phyloP scores from a whole-genome alignment of 2,113 vertebrate species.

The Lampris incognitus region DNA sequence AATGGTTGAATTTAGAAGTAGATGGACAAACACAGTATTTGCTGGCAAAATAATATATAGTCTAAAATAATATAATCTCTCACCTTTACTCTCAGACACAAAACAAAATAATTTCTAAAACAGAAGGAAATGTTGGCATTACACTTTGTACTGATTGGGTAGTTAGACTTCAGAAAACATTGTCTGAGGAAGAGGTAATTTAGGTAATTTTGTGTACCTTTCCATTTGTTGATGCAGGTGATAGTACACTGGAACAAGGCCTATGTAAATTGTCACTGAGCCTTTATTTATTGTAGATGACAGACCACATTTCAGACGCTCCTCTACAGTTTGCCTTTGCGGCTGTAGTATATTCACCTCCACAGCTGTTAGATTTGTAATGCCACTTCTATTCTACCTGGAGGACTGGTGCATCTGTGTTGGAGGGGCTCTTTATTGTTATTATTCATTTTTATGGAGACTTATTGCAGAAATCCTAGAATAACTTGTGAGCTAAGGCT shows the following conservation, averaged over 20 bases:
- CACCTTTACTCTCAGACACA: not conserved
- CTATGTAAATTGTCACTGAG: slow-evolving; percentile 28
- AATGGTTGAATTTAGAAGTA: too few species aligned
- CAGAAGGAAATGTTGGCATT: not conserved
- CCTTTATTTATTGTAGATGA: slow-evolving; percentile 50
- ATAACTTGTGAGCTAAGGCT: slow-evolving; percentile 38
- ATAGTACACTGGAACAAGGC: not conserved
- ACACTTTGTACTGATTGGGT: not conserved
- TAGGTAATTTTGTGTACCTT: not conserved
- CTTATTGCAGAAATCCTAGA: not conserved
- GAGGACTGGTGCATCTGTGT: slow-evolving; percentile 41
- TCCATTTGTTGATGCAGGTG: not conserved
- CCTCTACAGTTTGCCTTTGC: slow-evolving; percentile 32
- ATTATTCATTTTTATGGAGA: slow-evolving; percentile 47
- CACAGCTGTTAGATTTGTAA: slow-evolving; percentile 41
- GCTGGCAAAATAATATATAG: too few species aligned
- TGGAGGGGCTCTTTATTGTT: slow-evolving; percentile 57
- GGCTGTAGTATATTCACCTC: slow-evolving; percentile 53
- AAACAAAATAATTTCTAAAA: not conserved
- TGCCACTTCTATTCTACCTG: slow-evolving; percentile 42
- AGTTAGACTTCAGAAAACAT: not conserved
- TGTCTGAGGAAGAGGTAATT: not conserved
- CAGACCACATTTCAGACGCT: slow-evolving; percentile 46
- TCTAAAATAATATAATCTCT: too few species aligned
- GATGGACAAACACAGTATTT: too few species aligned